Evolutionary conservation across 2,797 vertebrate species (phyloP), one percentile per base, ranked within the genome.

Genomic region (Characodon lateralis): DNA sequence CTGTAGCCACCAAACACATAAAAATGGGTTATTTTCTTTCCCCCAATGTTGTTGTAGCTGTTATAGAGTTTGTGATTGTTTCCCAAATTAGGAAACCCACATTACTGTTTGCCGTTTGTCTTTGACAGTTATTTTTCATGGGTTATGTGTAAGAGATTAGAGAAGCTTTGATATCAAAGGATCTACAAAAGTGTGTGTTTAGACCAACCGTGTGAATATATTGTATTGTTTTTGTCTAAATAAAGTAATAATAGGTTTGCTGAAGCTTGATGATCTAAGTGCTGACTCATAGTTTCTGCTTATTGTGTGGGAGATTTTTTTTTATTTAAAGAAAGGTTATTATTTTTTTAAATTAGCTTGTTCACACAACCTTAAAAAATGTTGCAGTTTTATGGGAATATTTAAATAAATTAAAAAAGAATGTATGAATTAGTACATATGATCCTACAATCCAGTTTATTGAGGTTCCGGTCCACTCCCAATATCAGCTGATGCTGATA

Each of bases 1-100:
- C 77, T 75, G 83, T 81, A 84, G 81, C 74, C 80, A 81, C 46
- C 77, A 83, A 85, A 78, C 71, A 73, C 80, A 84, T 59, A 77
- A 69, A 81, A 74, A 78, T 76, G 43, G 53, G 58, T 82, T 83
- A 65, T 78, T 83, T 78, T 79, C 22, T 48, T 70, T n/a, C 5
- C 1, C 41, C n/a, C 56, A 61, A 86, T 51, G 72, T 78, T 76
- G 48, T 59, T 75, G 18, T 75, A 63, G 72, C 69, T 26, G 26
- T 80, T 88, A 58, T 53, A 35, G 68, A 71, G 58, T 76, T 56
- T 79, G 58, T 74, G 8, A 31, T 76, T 35, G 65, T 68, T 74
- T 81, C 35, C 53, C 58, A 58, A 51, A 71, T 71, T 70, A 78
- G 51, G 18, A 71, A 72, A 59, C 35, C 22, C 65, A 31, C 58